phyloP scores from a whole-genome alignment of 2,113 vertebrate genomes.

The Scolopax mira region DNA sequence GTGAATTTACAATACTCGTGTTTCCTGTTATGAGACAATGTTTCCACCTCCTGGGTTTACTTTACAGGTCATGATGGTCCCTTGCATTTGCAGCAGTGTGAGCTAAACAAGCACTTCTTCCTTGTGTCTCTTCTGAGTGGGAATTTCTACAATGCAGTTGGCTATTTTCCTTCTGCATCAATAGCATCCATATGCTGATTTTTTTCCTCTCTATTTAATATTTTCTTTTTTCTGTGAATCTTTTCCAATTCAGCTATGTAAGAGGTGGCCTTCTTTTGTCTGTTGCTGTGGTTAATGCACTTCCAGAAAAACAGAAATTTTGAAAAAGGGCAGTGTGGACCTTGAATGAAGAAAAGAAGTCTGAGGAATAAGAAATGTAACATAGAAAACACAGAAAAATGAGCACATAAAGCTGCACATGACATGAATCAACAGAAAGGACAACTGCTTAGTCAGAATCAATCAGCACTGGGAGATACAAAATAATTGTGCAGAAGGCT shows the following conservation, averaged over 20 bases:
- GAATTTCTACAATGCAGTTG: constrained; percentile 63
- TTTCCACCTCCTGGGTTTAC: constrained; percentile 29
- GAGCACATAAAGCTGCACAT: background rate
- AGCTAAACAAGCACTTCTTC: constrained; percentile 58
- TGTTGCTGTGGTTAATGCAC: constrained; percentile 10
- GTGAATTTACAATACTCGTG: background rate
- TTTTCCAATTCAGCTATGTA: constrained; percentile 62
- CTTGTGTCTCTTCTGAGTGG: constrained; percentile 27
- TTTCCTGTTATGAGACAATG: background rate
- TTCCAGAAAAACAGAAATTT: constrained; percentile 33
- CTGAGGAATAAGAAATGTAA: constrained; percentile 2
- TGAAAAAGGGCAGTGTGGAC: background rate
- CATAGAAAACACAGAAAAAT: constrained; percentile 5
- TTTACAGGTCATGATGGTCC: constrained; percentile 44
- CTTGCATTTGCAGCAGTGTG: constrained; percentile 46
- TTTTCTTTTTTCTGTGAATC: constrained; percentile 63
- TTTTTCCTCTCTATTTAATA: constrained; percentile 65
- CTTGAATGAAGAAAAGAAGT: constrained; percentile 26
- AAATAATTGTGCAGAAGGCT: constrained; percentile 30
- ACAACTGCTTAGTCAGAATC: constrained; percentile 29
- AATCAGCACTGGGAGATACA: background rate
- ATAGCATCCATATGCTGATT: constrained; percentile 70
- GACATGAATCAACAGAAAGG: background rate
- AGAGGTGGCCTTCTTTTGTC: constrained; percentile 44
- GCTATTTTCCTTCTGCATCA: constrained; percentile 57